Percentiles rank a stretch among this genome's conserved stretches.
phyloP scores from a whole-genome alignment of 2,113 vertebrate genomes.

The Cochlearius cochlearius region DNA sequence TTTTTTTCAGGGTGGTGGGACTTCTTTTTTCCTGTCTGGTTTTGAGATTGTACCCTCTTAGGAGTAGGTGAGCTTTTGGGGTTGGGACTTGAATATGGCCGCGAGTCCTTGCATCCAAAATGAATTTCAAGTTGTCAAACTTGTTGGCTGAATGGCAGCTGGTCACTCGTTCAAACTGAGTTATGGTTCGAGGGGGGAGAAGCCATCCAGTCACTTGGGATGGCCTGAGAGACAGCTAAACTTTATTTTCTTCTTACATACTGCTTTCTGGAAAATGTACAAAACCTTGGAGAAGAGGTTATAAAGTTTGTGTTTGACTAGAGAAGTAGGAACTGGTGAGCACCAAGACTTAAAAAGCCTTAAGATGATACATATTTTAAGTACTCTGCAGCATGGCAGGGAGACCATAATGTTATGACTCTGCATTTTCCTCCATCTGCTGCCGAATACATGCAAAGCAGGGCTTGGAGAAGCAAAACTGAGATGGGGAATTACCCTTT shows the following conservation, averaged over 20 bases:
- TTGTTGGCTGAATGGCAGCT: not conserved
- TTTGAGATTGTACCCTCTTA: not conserved
- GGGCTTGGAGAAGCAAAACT: constrained; percentile 5
- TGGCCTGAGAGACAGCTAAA: not conserved
- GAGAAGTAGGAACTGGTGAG: not conserved
- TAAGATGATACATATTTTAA: not conserved
- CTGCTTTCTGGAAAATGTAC: not conserved
- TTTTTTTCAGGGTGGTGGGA: not conserved
- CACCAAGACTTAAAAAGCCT: not conserved
- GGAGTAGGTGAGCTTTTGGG: not conserved
- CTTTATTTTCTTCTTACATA: not conserved
- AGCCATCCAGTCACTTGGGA: not conserved
- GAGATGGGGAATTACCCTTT: constrained; percentile 42
- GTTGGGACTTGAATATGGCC: not conserved
- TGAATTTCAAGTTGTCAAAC: not conserved
- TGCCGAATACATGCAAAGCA: not conserved
- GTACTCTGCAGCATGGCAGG: not conserved
- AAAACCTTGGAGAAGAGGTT: not conserved
- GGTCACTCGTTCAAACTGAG: fast-evolving
- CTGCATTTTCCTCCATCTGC: constrained; percentile 52
- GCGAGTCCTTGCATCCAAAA: not conserved
- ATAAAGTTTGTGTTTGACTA: not conserved
- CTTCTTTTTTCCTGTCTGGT: not conserved
- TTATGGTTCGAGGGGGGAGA: not conserved
- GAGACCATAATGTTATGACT: constrained; percentile 53